phyloP scores from a whole-genome alignment of 2,797 vertebrate genomes.

The Alectoris magna region DNA sequence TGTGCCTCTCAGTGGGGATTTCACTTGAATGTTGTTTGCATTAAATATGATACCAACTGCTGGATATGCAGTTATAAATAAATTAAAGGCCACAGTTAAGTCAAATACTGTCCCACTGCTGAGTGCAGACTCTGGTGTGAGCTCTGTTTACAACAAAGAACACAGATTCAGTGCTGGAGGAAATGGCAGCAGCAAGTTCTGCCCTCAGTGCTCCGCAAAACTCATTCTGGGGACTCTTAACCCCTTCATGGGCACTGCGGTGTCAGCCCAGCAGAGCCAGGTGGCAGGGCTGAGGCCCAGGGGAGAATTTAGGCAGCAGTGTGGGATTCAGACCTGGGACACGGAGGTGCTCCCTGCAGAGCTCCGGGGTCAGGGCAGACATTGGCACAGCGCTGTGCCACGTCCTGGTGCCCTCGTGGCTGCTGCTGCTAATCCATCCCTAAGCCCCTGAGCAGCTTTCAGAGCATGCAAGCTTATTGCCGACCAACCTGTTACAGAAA shows the following conservation, averaged over 20 bases:
- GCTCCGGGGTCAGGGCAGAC: background rate
- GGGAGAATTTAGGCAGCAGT: background rate
- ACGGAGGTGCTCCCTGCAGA: background rate
- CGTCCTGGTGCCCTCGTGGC: background rate
- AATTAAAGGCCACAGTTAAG: conserved; percentile 48
- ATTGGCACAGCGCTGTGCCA: background rate
- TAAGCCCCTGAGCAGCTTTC: background rate
- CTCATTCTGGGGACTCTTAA: background rate
- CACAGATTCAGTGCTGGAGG: background rate
- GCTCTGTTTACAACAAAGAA: background rate
- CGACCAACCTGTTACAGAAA: background rate
- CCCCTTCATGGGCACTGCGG: background rate
- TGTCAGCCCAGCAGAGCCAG: background rate
- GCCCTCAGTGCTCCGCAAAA: rapidly evolving
- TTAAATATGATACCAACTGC: conserved; percentile 54
- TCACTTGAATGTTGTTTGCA: conserved; percentile 51
- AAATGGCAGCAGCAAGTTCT: background rate
- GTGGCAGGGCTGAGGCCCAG: too few relatives aligned
- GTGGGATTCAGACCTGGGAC: background rate
- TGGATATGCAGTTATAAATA: conserved; percentile 48
- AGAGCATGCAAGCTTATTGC: background rate
- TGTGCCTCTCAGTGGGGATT: conserved; percentile 51
- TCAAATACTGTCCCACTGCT: background rate
- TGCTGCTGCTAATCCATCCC: background rate
- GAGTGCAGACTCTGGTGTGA: background rate